Evolutionary conservation across 2,888 invertebrate genomes (phyloP), one percentile per base, ranked within the genome.

Genomic region (Graphium colonna): DNA sequence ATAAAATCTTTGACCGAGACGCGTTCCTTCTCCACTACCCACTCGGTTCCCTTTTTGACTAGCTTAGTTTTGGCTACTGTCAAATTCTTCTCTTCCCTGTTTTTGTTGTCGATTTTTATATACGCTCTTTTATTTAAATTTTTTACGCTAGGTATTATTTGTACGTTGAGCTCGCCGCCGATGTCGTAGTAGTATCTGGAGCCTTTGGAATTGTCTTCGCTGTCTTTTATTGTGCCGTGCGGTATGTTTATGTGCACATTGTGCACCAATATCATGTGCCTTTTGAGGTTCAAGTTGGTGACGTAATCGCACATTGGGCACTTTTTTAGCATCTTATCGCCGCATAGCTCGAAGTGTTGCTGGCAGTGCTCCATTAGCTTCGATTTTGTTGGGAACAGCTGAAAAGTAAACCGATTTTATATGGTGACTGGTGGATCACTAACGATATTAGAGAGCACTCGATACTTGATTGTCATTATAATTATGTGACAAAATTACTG

Each of bases 121-220:
- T 64, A 67, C 0, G 79, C 84, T 0, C 65, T 64, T 49, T 74
- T 77, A 21, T 87, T 86, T 0, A 87, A 49, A 12, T 76, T 73
- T 13, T 74, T 79, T 0, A 85, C 62, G 13, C 83, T 84, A 0
- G 87, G 87, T 57, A 86, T 83, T 0, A 86, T 68, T 59, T 86
- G 81, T 1, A 85, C 45, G 36, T 71, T 52, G 7, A 53, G 49
- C 0, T 68, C 61, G 1, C 70, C 56, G 4, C 71, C 62, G 0
- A 75, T 62, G 8, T 79, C 67, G n/a, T 74, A 77, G 5, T 71
- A 76, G 17, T 77, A 84, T 54, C 72, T 68, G 0, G 79, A 73
- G 0, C 73, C 73, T 3, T 60, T 57, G 0, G 36, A 42, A 0
- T 67, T 73, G 0, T 61, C 36, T 26, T 59, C 62, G 26, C 66